Percentiles rank a stretch among this genome's conserved stretches.
Conservation (phyloP, 2,888 invertebrate species). For the Chorisops tibialis region DNA sequence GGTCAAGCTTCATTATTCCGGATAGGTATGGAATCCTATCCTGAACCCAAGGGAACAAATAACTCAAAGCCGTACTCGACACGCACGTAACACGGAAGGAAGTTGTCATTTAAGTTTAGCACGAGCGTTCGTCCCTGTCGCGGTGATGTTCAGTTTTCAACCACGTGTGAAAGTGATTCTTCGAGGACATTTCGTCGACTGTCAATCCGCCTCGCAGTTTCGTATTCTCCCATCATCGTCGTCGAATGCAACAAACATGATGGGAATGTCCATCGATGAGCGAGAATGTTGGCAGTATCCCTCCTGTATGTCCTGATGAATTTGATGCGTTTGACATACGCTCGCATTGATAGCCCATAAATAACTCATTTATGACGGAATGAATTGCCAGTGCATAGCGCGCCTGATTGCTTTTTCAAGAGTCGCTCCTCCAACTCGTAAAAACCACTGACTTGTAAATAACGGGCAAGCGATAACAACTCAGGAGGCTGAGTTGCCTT, state of each 20-base stretch:
- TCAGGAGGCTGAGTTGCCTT: constrained; percentile 18
- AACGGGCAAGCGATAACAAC: constrained; percentile 30
- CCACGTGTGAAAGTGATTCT: constrained; percentile 11
- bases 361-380: constrained; percentile 52
- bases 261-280: background rate
- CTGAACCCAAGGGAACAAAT: background rate
- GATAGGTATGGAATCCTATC: background rate
- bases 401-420: constrained; percentile 35
- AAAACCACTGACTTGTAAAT: constrained; percentile 34
- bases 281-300: constrained; percentile 8
- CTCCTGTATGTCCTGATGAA: constrained; percentile 19
- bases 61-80: background rate
- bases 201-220: background rate
- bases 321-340: constrained; percentile 54
- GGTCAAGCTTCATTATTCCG: too few species aligned
- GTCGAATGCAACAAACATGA: background rate
- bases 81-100: constrained; percentile 1
- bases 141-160: background rate
- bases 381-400: constrained; percentile 38
- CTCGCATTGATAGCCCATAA: constrained; percentile 53
- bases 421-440: constrained; percentile 28
- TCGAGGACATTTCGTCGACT: constrained; percentile 7
- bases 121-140: background rate
- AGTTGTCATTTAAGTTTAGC: constrained; percentile 2
- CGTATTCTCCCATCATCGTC: background rate